These are phyloP conservation scores for Urocyon cinereoargenteus DNA, from an alignment of 2,797 vertebrate genomes.

Conservation along the genomic window DNA sequence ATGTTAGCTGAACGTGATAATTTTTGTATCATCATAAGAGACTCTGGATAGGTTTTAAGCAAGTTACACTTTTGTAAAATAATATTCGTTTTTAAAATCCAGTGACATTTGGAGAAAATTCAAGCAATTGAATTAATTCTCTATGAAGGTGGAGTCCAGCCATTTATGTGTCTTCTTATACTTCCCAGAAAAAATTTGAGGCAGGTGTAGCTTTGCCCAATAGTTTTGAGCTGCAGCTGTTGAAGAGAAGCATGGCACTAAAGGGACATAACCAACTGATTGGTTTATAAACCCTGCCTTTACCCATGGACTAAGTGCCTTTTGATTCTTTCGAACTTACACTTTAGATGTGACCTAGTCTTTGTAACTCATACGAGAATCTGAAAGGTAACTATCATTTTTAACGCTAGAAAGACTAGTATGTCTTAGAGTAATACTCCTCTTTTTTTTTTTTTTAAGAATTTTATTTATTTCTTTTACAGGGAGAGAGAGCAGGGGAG, in stretches of 20 bases:
- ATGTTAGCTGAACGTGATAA: not conserved
- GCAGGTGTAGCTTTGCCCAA: not conserved
- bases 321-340: not conserved
- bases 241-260: not conserved
- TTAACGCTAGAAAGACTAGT: not conserved
- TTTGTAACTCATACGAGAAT: not conserved
- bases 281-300: not conserved
- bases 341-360: not conserved
- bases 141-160: not conserved
- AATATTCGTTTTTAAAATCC: not conserved
- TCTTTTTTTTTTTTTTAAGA: not conserved
- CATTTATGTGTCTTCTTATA: not conserved
- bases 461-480: not conserved
- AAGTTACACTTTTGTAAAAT: not conserved
- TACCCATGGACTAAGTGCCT: not conserved
- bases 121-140: not conserved
- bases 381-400: not conserved
- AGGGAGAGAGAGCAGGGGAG: not conserved
- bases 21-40: slow-evolving; percentile 35
- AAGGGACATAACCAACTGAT: not conserved
- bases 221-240: not conserved
- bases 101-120: not conserved
- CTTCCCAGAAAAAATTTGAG: not conserved
- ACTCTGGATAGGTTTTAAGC: not conserved
- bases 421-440: not conserved